Conservation (phyloP, 2,888 invertebrate species). For the Ephialtes manifestator region DNA sequence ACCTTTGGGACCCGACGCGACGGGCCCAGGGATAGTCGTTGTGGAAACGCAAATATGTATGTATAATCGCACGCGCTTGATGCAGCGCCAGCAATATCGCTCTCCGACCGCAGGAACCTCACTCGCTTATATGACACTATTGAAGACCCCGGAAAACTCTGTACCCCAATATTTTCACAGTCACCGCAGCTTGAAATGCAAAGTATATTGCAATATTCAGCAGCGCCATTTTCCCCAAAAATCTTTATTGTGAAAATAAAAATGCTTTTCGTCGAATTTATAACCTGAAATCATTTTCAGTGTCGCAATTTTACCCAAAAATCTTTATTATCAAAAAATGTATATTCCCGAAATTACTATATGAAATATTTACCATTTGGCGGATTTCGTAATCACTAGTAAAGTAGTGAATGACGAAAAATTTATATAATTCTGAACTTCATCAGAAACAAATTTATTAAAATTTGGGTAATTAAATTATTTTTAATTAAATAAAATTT, state of each 20-base stretch:
- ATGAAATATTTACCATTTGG: too few species aligned
- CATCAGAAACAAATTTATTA: too few species aligned
- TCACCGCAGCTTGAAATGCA: slow-evolving; percentile 7
- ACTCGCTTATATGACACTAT: slow-evolving; percentile 23
- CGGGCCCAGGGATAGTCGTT: slow-evolving; percentile 14
- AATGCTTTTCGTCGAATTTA: background rate
- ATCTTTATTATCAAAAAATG: too few species aligned
- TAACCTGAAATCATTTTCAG: too few species aligned
- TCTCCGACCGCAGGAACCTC: slow-evolving; percentile 38
- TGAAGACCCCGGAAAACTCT: slow-evolving; percentile 22
- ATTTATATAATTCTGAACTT: too few species aligned
- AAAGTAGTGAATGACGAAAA: too few species aligned
- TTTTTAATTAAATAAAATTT: too few species aligned
- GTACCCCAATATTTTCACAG: slow-evolving; percentile 9
- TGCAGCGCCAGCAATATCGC: slow-evolving; percentile 52
- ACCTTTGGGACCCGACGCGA: background rate
- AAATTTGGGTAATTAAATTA: too few species aligned
- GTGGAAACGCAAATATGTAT: slow-evolving; percentile 44
- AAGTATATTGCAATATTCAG: background rate
- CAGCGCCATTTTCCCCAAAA: background rate
- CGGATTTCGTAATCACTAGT: too few species aligned
- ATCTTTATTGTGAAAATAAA: background rate
- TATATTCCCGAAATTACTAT: too few species aligned
- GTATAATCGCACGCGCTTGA: slow-evolving; percentile 45
- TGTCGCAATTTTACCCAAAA: too few species aligned